A percentile compares a stretch with the other conserved stretches of the same genome.
These are phyloP conservation scores for Anoplius nigerrimus DNA, from an alignment of 2,888 invertebrate genomes.

Conservation along the genomic window DNA sequence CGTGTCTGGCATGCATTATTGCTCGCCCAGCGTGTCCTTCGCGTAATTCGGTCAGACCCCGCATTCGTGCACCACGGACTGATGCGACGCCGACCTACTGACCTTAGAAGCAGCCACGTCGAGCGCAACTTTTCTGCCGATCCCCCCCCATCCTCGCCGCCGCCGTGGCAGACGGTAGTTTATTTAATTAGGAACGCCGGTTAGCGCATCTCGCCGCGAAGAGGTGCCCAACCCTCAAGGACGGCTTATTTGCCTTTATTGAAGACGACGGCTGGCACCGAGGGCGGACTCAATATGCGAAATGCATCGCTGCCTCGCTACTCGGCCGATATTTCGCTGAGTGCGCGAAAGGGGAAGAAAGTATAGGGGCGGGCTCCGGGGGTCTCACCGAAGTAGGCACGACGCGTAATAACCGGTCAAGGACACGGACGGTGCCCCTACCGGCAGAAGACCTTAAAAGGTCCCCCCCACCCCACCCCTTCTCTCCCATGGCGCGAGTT, in stretches of 20 bases:
- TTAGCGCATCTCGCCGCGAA: too few species aligned
- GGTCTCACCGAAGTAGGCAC: too few species aligned
- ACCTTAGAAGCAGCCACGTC: slow-evolving; percentile 41
- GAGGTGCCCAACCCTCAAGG: too few species aligned
- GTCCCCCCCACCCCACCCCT: not conserved
- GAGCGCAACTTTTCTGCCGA: not conserved
- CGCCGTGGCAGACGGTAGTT: not conserved
- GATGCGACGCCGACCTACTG: slow-evolving; percentile 53
- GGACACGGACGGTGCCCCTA: not conserved
- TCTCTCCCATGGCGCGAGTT: not conserved
- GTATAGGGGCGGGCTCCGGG: too few species aligned
- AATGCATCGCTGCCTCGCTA: too few species aligned
- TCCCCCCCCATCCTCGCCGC: not conserved
- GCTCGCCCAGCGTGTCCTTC: slow-evolving; percentile 34
- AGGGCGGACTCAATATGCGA: too few species aligned
- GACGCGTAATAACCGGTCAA: too few species aligned
- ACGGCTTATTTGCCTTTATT: too few species aligned
- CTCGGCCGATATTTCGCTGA: too few species aligned
- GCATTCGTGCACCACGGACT: slow-evolving; percentile 39
- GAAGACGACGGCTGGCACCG: too few species aligned
- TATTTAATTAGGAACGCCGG: slow-evolving; percentile 1
- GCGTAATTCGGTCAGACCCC: slow-evolving; percentile 45
- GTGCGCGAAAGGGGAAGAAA: too few species aligned
- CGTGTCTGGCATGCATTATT: slow-evolving; percentile 40
- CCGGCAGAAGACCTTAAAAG: too few species aligned